Conservation (phyloP, 2,113 vertebrate genomes). For the Bubalus kerabau region DNA sequence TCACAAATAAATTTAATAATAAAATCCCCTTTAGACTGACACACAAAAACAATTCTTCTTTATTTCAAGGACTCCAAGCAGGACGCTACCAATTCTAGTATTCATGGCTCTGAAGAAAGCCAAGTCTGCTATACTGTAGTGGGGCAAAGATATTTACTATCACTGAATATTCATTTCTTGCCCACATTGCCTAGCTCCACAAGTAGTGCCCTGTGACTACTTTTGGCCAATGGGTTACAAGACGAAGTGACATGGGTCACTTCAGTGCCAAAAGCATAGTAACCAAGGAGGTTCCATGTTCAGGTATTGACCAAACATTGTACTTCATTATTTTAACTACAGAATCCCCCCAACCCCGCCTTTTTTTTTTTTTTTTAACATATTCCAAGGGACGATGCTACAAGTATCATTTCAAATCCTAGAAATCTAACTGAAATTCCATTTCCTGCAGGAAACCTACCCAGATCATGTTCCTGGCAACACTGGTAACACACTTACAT, state of each 20-base stretch:
- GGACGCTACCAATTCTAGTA: background rate
- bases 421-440: conserved; percentile 11
- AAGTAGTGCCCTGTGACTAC: background rate
- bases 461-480: background rate
- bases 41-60: background rate
- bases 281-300: background rate
- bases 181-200: background rate
- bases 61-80: background rate
- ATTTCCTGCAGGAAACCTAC: background rate
- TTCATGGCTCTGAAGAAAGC: background rate
- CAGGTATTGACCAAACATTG: background rate
- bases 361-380: background rate
- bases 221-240: background rate
- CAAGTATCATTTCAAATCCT: background rate
- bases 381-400: background rate
- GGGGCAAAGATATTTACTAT: background rate
- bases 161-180: background rate
- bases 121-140: background rate
- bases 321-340: background rate
- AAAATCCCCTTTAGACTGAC: background rate
- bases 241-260: conserved; percentile 3
- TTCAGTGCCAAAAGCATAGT: background rate
- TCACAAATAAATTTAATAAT: conserved; percentile 21
- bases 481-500: background rate
- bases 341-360: background rate